phyloP scores from a whole-genome alignment of 1,140 invertebrate species.

The Antheraea mylitta region DNA sequence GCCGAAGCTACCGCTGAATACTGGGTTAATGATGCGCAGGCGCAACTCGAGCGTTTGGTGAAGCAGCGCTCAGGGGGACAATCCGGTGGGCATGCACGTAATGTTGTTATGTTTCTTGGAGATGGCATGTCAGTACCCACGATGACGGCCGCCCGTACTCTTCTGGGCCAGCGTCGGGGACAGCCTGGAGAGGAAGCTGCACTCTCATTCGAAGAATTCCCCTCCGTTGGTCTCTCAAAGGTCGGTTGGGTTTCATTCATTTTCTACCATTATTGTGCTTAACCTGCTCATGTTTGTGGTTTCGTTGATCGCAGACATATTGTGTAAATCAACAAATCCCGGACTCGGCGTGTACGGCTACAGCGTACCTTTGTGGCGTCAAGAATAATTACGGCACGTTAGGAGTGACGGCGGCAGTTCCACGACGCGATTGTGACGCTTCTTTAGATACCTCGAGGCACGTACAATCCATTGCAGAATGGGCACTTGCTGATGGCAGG shows the following conservation, averaged over 20 bases:
- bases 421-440: slow-evolving; percentile 77
- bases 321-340: slow-evolving; percentile 85
- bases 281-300: slow-evolving; percentile 85
- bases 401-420: slow-evolving; percentile 83
- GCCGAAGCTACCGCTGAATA: slow-evolving; percentile 29
- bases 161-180: slow-evolving; percentile 80
- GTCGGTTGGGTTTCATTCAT: slow-evolving; percentile 56
- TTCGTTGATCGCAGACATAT: slow-evolving; percentile 82
- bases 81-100: slow-evolving; percentile 79
- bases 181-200: slow-evolving; percentile 81
- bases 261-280: slow-evolving; percentile 74
- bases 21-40: slow-evolving; percentile 41
- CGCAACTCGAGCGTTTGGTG: slow-evolving; percentile 24
- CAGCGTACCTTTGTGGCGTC: slow-evolving; percentile 88
- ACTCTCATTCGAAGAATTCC: slow-evolving; percentile 87
- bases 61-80: neutral
- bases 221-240: slow-evolving; percentile 84
- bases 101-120: slow-evolving; percentile 88
- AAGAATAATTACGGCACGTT: slow-evolving; percentile 87
- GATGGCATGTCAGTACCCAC: slow-evolving; percentile 88
- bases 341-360: slow-evolving; percentile 87
- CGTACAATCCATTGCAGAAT: slow-evolving; percentile 82
- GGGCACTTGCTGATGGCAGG: slow-evolving; percentile 82
- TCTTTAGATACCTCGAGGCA: slow-evolving; percentile 73
- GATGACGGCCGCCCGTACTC: slow-evolving; percentile 83